Evolutionary conservation across 2,113 vertebrate species (phyloP).

Genomic region (Antidorcas marsupialis): DNA sequence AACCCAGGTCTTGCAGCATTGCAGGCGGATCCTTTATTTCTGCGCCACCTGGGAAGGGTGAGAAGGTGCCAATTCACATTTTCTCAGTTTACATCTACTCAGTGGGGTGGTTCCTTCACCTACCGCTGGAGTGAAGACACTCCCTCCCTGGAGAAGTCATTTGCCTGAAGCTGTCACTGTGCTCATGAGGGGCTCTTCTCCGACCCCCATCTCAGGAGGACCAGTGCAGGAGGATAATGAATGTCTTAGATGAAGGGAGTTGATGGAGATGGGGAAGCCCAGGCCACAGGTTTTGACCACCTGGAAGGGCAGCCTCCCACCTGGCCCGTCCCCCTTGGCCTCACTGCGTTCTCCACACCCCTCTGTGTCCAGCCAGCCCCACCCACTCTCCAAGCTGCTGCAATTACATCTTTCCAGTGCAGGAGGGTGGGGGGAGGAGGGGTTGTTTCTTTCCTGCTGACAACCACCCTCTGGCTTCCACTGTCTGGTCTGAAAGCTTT

Average conservation of each 20-base stretch:
- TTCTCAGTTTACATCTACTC: background rate
- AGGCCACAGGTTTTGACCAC: background rate
- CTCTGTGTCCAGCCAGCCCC: background rate
- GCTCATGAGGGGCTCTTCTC: too few relatives aligned
- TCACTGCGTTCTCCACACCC: background rate
- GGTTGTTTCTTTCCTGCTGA: background rate
- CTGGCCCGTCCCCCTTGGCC: background rate
- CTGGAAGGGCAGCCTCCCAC: background rate
- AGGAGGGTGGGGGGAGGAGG: background rate
- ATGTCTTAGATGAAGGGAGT: background rate
- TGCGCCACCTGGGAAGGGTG: background rate
- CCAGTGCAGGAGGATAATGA: background rate
- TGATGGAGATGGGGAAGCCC: background rate
- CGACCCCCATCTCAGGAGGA: background rate
- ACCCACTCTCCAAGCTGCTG: background rate
- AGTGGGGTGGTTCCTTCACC: background rate
- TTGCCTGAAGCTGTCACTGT: background rate
- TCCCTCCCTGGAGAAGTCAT: background rate
- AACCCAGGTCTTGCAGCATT: background rate
- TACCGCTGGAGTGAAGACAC: background rate
- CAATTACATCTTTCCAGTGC: background rate
- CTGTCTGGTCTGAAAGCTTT: background rate
- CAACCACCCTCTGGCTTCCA: background rate
- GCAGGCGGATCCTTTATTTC: background rate
- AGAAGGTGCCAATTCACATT: background rate